Base-by-base conservation (phyloP, 2,888 invertebrate genomes). In the Pammene fasciana region DNA sequence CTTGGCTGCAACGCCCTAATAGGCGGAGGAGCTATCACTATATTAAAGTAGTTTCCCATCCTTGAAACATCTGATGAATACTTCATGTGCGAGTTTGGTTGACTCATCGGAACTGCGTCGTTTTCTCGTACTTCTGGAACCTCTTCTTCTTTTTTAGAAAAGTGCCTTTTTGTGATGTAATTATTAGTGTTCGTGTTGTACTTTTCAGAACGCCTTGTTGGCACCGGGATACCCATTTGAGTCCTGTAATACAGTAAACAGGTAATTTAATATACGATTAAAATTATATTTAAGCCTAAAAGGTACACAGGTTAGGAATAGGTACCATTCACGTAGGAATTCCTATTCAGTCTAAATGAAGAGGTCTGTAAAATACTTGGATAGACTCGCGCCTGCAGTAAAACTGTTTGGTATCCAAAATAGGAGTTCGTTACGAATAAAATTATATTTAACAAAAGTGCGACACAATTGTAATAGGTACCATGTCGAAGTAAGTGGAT, bases 21-120 rank as follows among this genome's bases (percentile, higher is more conserved):
- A 1, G 90, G 92, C 1, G 92, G 92, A 1, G 92, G 92, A 0
- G 92, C 92, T 56, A 92, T 92, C 41, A 92, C 92, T 26, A 92
- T 92, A 72, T 92, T 91, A 73, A 92, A 92, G 75, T 92, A 92
- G 78, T 92, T 92, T 11, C 92, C 92, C 91, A 92, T 90, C 70
- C 92, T 80, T 3, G 91, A 88, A 0, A 88, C 78, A 57, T 92
- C 92, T 0, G 84, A 77, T 7, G 80, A 78, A n/a, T 84, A 79
- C 74, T 87, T 88, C 65, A 76, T 75, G 3, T 86, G 86, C 1
- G 86, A 86, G n/a, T n/a, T 50, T 0, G 56, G 36, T 14, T 75
- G 76, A 60, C 76, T 79, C 8, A 76, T 55, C 0, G 73, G 52
- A 0, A 86, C 86, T 0, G 84, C 84, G 3, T 57, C 64, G 36